Conservation (phyloP, 2,113 vertebrate genomes). For the Chloropsis hardwickii region DNA sequence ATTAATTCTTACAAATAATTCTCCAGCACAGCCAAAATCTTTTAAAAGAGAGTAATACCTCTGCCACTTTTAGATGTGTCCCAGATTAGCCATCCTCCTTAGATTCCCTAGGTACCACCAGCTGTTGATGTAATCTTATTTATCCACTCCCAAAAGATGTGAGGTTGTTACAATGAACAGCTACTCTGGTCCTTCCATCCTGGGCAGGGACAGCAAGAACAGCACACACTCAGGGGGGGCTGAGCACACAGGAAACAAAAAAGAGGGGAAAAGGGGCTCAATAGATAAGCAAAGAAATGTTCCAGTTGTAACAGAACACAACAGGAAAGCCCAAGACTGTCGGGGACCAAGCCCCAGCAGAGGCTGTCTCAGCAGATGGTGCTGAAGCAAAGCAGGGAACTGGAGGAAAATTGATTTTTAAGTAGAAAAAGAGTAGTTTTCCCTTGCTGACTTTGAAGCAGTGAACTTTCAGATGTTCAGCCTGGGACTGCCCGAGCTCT, state of each 20-base stretch:
- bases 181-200: not conserved
- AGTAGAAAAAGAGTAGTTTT: not conserved
- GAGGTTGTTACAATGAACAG: not conserved
- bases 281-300: not conserved
- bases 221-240: not conserved
- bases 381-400: not conserved
- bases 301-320: not conserved
- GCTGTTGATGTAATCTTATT: not conserved
- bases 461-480: not conserved
- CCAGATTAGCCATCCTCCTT: not conserved
- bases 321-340: not conserved
- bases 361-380: not conserved
- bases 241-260: not conserved
- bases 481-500: not conserved
- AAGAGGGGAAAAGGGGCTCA: not conserved
- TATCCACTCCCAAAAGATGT: not conserved
- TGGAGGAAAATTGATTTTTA: not conserved
- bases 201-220: not conserved
- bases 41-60: not conserved
- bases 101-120: not conserved
- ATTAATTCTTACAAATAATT: not conserved
- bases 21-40: not conserved
- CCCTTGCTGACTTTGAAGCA: not conserved
- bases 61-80: not conserved
- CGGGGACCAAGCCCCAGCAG: not conserved